A percentile compares a stretch with the other conserved stretches of the same genome.
Conservation (phyloP, 2,888 invertebrate genomes). For the Ptychoptera albimana region DNA sequence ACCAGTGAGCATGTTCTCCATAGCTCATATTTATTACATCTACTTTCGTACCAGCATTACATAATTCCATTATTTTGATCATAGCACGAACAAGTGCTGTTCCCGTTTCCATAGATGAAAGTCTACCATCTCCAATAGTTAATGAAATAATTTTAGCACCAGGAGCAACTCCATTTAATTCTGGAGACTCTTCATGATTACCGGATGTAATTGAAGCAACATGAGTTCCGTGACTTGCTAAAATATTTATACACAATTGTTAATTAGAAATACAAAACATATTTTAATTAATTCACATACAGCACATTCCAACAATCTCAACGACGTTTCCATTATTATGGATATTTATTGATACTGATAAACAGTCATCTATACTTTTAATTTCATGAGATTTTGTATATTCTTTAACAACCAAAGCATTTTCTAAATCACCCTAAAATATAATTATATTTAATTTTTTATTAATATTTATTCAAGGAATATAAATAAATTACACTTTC, state of each 20-base stretch:
- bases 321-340: slow-evolving; percentile 78
- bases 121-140: slow-evolving; percentile 82
- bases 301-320: slow-evolving; percentile 88
- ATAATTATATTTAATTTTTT: slow-evolving; percentile 5
- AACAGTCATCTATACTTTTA: slow-evolving; percentile 61
- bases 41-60: slow-evolving; percentile 38
- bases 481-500: slow-evolving; percentile 18
- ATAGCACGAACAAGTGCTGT: slow-evolving; percentile 84
- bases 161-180: slow-evolving; percentile 88
- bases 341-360: slow-evolving; percentile 84
- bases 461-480: slow-evolving; percentile 3
- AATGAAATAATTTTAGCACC: slow-evolving; percentile 89
- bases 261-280: slow-evolving; percentile 5
- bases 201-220: slow-evolving; percentile 94
- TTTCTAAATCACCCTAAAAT: slow-evolving; percentile 58
- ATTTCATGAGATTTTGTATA: slow-evolving; percentile 67
- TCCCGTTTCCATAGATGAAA: slow-evolving; percentile 95
- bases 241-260: slow-evolving; percentile 15
- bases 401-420: slow-evolving; percentile 63
- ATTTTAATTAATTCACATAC: slow-evolving; percentile 39
- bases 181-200: slow-evolving; percentile 64
- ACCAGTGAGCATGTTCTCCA: slow-evolving; percentile 89
- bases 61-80: slow-evolving; percentile 65
- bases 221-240: slow-evolving; percentile 93
- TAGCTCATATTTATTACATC: slow-evolving; percentile 98